Evolutionary conservation across 2,113 vertebrate genomes (phyloP).

Genomic region (Hydrolagus affinis): DNA sequence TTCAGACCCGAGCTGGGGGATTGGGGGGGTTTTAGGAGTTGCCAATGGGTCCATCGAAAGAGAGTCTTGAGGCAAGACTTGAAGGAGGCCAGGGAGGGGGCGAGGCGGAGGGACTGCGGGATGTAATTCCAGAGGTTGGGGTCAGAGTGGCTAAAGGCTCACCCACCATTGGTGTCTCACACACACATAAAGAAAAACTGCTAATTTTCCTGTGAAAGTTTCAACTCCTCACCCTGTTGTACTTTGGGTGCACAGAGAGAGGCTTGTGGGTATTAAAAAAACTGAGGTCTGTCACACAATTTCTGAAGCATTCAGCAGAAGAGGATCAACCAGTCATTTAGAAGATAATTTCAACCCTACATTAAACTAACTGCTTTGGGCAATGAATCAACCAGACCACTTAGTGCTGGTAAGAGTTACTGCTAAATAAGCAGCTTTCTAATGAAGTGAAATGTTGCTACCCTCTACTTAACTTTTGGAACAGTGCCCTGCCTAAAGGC

Average conservation of each 20-base stretch:
- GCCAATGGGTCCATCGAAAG: no score
- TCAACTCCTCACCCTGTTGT: neutral
- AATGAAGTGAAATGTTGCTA: conserved; percentile 16
- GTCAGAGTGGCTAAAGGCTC: no score
- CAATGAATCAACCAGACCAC: neutral
- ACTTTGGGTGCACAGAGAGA: neutral
- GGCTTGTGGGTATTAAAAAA: neutral
- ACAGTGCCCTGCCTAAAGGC: neutral
- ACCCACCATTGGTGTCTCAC: no score
- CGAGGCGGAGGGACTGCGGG: no score
- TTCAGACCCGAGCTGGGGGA: no score
- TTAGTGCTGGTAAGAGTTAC: neutral
- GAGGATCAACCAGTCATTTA: neutral
- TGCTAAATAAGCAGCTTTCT: neutral
- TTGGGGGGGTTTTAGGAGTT: no score
- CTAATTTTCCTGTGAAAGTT: neutral
- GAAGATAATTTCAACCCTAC: conserved; percentile 12
- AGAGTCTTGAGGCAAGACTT: no score
- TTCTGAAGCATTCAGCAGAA: conserved; percentile 13
- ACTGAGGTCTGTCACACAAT: neutral
- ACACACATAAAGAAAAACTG: neutral
- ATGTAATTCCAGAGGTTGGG: no score
- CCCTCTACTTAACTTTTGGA: neutral
- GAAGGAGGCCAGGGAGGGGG: no score
- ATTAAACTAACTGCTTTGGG: neutral